Evolutionary conservation across 2,113 vertebrate genomes (phyloP), one percentile per base, ranked within the genome.

Genomic region (Onychorhynchus coronatus): DNA sequence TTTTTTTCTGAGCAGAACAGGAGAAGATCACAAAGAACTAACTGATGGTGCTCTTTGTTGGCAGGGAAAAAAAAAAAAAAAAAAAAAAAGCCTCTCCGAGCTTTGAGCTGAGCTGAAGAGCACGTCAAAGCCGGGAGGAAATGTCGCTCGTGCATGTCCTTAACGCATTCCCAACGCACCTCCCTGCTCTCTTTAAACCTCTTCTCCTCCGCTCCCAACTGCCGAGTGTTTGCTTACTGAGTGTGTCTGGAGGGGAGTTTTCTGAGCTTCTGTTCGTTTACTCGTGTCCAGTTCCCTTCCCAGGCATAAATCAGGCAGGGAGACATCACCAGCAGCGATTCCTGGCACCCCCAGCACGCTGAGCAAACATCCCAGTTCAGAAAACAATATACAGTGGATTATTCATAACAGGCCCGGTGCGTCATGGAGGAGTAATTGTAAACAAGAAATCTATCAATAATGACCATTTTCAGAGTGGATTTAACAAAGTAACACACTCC

Each of bases 311-410:
- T 65, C 92, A 93, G 73, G 27, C 59, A 47, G 6, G 24, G 74
- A 88, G 88, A 56, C 65, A 22, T 9, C 5, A 83, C 56, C 78
- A 88, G 76, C 85, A 72, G 80, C 1, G 0, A 84, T 35, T 92
- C 35, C 93, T 94, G 91, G 79, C 93, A 84, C 72, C 79, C 78
- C 73, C 88, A 55, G 90, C 85, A 25, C 75, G 30, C 91, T 74
- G 79, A 91, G 80, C 67, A 53, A 94, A 46, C 67, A 66, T 42
- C 76, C 39, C 22, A 70, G 31, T 90, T 47, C 74, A 88, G 79
- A 46, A n/a, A 94, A 96, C 93, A 95, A 93, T 80, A 92, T 89
- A 95, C 96, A 96, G 93, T 93, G 93, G 90, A 68, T 93, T 94
- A 94, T 92, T 95, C 96, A 91, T 41, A 96, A 89, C 83, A 91